Conservation (phyloP, 2,113 vertebrate genomes). For the Conger conger region DNA sequence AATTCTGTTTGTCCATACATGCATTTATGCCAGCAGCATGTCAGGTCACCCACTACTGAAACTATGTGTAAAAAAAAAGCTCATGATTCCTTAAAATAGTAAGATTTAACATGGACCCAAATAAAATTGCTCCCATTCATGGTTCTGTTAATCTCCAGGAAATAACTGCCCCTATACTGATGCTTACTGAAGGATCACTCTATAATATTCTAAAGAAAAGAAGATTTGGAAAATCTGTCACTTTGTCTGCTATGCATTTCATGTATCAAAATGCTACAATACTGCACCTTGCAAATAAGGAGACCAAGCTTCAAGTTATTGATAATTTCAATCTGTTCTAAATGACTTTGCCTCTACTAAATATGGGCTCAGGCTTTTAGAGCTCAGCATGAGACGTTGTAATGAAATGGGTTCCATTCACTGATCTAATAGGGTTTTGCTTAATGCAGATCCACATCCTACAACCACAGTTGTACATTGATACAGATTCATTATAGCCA, state of each 20-base stretch:
- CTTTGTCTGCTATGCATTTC: constrained; percentile 32
- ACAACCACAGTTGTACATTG: constrained; percentile 42
- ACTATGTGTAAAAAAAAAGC: too few relatives aligned
- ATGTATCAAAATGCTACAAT: background rate
- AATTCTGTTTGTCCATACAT: too few relatives aligned
- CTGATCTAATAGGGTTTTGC: constrained; percentile 52
- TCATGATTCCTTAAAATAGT: too few relatives aligned
- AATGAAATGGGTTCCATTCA: constrained; percentile 65
- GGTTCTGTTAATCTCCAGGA: background rate
- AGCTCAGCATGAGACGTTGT: constrained; percentile 50
- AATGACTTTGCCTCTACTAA: constrained; percentile 45
- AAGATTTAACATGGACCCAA: too few relatives aligned
- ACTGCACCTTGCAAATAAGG: constrained; percentile 41
- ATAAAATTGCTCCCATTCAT: background rate
- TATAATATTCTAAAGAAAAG: constrained; percentile 37
- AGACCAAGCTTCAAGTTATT: constrained; percentile 50
- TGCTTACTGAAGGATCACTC: constrained; percentile 37
- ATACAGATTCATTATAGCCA: constrained; percentile 51
- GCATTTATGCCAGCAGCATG: too few relatives aligned
- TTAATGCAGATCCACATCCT: constrained; percentile 40
- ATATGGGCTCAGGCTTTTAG: constrained; percentile 51
- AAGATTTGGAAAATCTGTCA: constrained; percentile 25
- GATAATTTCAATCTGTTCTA: constrained; percentile 57
- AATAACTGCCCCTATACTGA: constrained; percentile 56
- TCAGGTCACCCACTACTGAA: too few relatives aligned